Percentiles rank a stretch among this genome's conserved stretches.
Evolutionary conservation across 2,113 vertebrate species (phyloP).

Genomic region (Malurus elegans): DNA sequence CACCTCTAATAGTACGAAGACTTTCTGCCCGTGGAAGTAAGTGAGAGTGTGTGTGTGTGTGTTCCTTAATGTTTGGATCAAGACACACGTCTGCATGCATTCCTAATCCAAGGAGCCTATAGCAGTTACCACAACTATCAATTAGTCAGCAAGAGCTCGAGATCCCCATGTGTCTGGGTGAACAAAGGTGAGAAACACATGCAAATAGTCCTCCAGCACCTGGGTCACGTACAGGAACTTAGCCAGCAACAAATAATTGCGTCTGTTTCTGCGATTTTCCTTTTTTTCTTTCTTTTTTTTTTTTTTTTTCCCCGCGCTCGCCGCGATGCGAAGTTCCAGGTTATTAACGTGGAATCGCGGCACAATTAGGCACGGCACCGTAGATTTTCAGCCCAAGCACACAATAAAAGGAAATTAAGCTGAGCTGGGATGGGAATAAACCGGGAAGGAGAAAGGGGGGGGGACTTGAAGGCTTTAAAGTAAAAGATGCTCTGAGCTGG

Average conservation of each 20-base stretch:
- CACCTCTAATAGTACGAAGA: slow-evolving; percentile 71
- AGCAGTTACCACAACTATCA: slow-evolving; percentile 72
- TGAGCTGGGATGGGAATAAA: slow-evolving; percentile 50
- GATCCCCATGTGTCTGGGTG: slow-evolving; percentile 60
- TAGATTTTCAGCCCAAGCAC: slow-evolving; percentile 1
- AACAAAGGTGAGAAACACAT: slow-evolving; percentile 72
- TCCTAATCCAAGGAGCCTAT: slow-evolving; percentile 70
- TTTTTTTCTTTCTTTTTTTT: neutral
- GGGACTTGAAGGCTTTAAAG: slow-evolving; percentile 21
- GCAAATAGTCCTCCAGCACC: slow-evolving; percentile 64
- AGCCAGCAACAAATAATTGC: slow-evolving; percentile 61
- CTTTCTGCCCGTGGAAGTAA: slow-evolving; percentile 71
- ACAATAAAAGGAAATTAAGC: slow-evolving; percentile 53
- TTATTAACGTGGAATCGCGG: slow-evolving; percentile 37
- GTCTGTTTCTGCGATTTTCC: neutral
- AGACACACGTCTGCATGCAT: slow-evolving; percentile 69
- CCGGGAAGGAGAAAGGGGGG: neutral
- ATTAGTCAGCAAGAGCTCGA: slow-evolving; percentile 74
- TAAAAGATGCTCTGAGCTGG: neutral
- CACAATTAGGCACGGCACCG: slow-evolving; percentile 39
- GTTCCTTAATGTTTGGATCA: slow-evolving; percentile 67
- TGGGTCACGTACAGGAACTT: slow-evolving; percentile 67
- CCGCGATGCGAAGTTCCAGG: slow-evolving; percentile 24
- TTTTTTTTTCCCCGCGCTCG: neutral
- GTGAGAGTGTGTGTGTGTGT: slow-evolving; percentile 50